Conservation (phyloP, 1,140 invertebrate species). For the Saxidomus purpurata region DNA sequence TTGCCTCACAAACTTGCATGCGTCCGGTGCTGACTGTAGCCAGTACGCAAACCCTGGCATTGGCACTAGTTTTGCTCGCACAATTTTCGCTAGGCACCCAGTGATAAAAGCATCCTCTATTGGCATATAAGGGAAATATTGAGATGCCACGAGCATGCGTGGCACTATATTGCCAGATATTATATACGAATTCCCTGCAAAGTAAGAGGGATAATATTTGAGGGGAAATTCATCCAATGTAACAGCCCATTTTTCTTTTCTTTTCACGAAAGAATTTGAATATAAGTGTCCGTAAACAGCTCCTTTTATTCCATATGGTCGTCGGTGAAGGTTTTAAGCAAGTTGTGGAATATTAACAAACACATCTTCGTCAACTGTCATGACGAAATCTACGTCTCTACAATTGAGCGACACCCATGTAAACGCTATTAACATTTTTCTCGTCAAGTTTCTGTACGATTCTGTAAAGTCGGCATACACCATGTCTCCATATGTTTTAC, state of each 20-base stretch:
- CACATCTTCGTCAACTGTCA: too few species aligned
- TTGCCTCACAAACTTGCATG: background rate
- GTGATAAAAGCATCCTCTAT: conserved; percentile 86
- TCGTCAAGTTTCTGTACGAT: too few species aligned
- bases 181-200: too few species aligned
- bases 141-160: conserved; percentile 73
- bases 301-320: conserved; percentile 9
- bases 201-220: too few species aligned
- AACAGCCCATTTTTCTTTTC: conserved; percentile 59
- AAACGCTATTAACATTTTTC: conserved; percentile 87
- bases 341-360: conserved; percentile 87
- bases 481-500: conserved; percentile 2
- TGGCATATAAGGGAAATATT: conserved; percentile 70
- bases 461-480: too few species aligned
- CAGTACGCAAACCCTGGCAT: conserved; percentile 21
- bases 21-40: background rate
- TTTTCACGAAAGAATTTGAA: background rate
- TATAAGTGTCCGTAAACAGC: conserved; percentile 34
- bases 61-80: background rate
- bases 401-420: conserved; percentile 92
- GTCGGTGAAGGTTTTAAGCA: conserved; percentile 81
- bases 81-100: conserved; percentile 67
- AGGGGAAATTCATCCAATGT: conserved; percentile 18
- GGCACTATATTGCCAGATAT: too few species aligned
- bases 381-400: conserved; percentile 87